Evolutionary conservation across 2,113 vertebrate genomes (phyloP), one percentile per base, ranked within the genome.

Genomic region (Callorhinus ursinus): DNA sequence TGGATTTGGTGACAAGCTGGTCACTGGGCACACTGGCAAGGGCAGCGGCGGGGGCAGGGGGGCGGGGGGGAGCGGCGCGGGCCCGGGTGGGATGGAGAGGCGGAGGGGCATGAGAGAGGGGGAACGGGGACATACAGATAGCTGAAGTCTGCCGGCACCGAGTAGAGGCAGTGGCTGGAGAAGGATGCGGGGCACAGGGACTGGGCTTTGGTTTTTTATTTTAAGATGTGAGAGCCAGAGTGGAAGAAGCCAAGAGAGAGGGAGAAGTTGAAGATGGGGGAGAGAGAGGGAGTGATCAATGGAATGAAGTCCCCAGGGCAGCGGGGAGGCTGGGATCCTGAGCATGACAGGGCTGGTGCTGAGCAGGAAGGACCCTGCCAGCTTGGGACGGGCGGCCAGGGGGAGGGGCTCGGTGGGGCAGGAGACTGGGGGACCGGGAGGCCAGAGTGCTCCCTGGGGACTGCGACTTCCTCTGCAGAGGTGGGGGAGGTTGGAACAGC

Each of bases 1-100:
- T 88, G 36, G 92, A 24, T 83, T 93, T 93, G 85, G 91, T 88
- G 95, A 95, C 96, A 95, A 24, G 42, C 0, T 92, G 95, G 88
- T 93, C 85, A 53, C 88, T 63, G 42, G 88, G 88, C 79, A 42
- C 94, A 79, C 89, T 93, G 92, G 87, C 63, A 42, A 59, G 67
- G 51, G 36, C 49, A 92, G 92, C 89, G 51, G 18, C 55, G 57
- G 67, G 2, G 42, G 36, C 87, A 12, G 42, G 59, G 59, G 11
- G 26, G 61, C 4, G 12, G 63, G 55, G 55, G 55, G 71, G 42
- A 22, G 10, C 4, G 7, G 80, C 74, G 33, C 71, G 72, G 82
- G 39, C 61, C 80, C n/a, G 7, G 22, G 7, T 24, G 49, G 36
- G 65, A 21, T 22, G 15, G 57, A 11, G 39, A 39, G 51, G 80